These are phyloP conservation scores for Porphyrio hochstetteri DNA, from an alignment of 2,113 vertebrate species.

Conservation along the genomic window DNA sequence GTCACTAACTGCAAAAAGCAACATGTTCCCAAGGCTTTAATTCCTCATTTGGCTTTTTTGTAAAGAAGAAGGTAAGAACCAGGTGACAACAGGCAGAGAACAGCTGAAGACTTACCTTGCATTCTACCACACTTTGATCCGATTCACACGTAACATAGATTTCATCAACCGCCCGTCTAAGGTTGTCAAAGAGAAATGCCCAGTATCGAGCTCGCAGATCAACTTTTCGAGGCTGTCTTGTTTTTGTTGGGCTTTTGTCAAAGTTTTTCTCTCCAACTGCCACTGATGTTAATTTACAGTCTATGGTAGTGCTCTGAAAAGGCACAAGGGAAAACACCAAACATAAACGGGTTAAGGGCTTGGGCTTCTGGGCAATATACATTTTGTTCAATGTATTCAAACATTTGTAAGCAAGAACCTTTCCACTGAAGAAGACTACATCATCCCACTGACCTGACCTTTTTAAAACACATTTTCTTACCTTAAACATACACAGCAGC, in stretches of 20 bases:
- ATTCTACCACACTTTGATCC: slow-evolving; percentile 97
- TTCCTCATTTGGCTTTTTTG: neutral
- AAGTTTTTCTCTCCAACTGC: slow-evolving; percentile 84
- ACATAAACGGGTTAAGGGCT: neutral
- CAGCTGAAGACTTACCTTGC: slow-evolving; percentile 81
- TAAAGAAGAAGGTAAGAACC: accelerated
- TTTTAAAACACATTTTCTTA: neutral
- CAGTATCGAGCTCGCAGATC: slow-evolving; percentile 95
- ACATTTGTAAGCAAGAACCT: neutral
- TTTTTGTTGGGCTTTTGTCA: slow-evolving; percentile 95
- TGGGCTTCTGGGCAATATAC: neutral
- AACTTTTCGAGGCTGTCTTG: slow-evolving; percentile 90
- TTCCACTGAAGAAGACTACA: neutral
- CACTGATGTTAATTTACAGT: slow-evolving; percentile 81
- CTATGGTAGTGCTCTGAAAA: slow-evolving; percentile 77
- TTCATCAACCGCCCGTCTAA: slow-evolving; percentile 93
- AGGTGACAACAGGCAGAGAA: neutral
- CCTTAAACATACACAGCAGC: neutral
- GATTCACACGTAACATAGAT: slow-evolving; percentile 98
- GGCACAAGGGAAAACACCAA: neutral
- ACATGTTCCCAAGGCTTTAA: neutral
- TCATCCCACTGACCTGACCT: neutral
- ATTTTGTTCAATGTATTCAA: neutral
- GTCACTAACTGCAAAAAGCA: neutral
- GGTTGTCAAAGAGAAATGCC: slow-evolving; percentile 98